Evolutionary conservation across 1,140 invertebrate species (phyloP), one percentile per base, ranked within the genome.

Genomic region (Dendrolimus kikuchii): DNA sequence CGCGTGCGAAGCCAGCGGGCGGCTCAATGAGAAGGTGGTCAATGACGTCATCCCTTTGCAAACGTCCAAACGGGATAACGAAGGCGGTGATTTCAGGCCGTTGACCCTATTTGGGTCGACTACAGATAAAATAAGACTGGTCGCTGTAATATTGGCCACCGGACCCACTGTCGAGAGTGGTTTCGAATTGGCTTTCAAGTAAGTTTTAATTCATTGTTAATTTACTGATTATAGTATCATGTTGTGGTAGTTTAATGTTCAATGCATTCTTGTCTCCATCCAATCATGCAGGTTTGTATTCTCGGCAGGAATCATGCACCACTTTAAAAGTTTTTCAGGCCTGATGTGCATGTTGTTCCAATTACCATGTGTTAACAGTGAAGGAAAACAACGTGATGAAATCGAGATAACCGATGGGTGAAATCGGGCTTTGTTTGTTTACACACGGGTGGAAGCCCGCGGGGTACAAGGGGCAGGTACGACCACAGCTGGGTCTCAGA

Each of bases 91-190:
- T 59, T 86, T 55, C 56, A 85, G 80, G 64, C 65, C 91, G 40
- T 90, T 93, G 6, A 94, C 93, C 0, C 74, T 94, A 5, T 94
- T 94, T 66, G 93, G 92, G 9, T 89, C 89, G 6, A 87, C 87
- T 39, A 85, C 89, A 37, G 90, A 93, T 58, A 92, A 92, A 62
- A 91, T 92, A 53, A 88, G 91, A 59, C 72, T 94, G 7, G 90
- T 91, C 5, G 90, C 92, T 44, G 66, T 93, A 5, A 87, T 91
- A 1, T 81, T 94, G 43, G 78, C 92, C 2, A 90, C 91, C 58
- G 91, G 91, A 2, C 83, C 87, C 36, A 89, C 91, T 48, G 86
- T 93, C 7, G 90, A 92, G 51, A 89, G 90, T 65, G 93, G 92
- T 7, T 94, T 93, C 66, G 90, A 90, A 6, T 87, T 93, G 51